phyloP scores from a whole-genome alignment of 2,797 vertebrate genomes.

The Carapus acus region DNA sequence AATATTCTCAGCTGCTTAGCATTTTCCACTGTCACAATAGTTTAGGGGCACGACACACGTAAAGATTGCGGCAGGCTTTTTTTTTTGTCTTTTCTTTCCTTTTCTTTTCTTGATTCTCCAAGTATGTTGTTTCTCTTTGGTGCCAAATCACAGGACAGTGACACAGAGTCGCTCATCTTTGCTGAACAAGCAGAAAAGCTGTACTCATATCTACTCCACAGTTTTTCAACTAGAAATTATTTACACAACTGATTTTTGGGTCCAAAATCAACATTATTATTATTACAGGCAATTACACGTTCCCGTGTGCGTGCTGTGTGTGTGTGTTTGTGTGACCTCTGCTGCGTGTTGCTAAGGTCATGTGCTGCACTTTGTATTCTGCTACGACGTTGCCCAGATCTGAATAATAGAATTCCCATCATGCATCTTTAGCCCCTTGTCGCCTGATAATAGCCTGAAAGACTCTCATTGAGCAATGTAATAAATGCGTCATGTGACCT shows the following conservation, averaged over 20 bases:
- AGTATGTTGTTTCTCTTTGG: constrained; percentile 18
- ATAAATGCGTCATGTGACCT: constrained; percentile 69
- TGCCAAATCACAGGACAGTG: constrained; percentile 11
- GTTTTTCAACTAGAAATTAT: too few species aligned
- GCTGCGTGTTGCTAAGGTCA: constrained; percentile 50
- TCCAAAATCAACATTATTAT: constrained; percentile 18
- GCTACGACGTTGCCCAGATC: constrained; percentile 45
- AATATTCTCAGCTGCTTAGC: constrained; percentile 62
- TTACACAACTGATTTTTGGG: too few species aligned
- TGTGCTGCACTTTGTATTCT: constrained; percentile 41
- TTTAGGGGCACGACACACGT: constrained; percentile 52
- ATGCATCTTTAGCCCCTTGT: constrained; percentile 62
- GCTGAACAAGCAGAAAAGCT: neutral
- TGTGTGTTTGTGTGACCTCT: constrained; percentile 45
- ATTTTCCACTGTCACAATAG: constrained; percentile 59
- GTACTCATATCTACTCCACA: too few species aligned
- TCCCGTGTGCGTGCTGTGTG: constrained; percentile 27
- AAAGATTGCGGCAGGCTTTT: constrained; percentile 25
- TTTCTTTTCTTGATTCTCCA: constrained; percentile 14
- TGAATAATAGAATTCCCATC: constrained; percentile 66
- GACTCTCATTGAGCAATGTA: constrained; percentile 53
- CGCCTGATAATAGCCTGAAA: constrained; percentile 55
- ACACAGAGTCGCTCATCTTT: neutral
- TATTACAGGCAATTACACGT: constrained; percentile 13
- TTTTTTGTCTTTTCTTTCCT: constrained; percentile 33